Evolutionary conservation across 2,888 invertebrate genomes (phyloP), one percentile per base, ranked within the genome.

Genomic region (Pomacea canaliculata): DNA sequence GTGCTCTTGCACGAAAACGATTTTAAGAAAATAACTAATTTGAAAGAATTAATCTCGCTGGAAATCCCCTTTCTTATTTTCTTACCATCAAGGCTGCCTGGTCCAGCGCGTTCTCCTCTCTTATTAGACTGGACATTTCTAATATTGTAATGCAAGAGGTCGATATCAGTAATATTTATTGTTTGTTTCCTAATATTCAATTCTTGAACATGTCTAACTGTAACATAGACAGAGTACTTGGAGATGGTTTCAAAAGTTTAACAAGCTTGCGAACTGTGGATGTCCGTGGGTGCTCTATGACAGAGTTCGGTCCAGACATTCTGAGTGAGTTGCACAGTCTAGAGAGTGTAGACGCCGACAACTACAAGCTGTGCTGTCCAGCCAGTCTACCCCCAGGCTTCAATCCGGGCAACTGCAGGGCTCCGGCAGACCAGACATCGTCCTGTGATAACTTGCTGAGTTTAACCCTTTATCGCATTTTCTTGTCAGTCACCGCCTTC

Each of bases 371-470:
- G 27, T 79, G 79, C 49, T 79, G 79, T 63, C 23, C 65, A 12
- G n/a, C 71, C 18, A 60, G 71, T 3, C 71, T 71, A 4, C 78
- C 71, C 0, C 27, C 37, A 23, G 59, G 63, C 19, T 46, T 74
- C 23, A 60, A 71, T 46, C 16, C 48, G 48, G 18, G 46, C 7
- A 48, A 62, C 7, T 79, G 79, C 59, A n/a, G 37, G 2, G 76
- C 79, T 7, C 79, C 79, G 0, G 60, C 46, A n/a, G 76, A 79
- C 18, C 76, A 79, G 23, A 73, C 76, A n/a, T 77, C 76, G 10
- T 79, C 79, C 7, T 79, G 79, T 59, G 69, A 67, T 12, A 76
- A 74, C 27, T 68, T 79, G n/a, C 70, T 79, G 23, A 63, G 71
- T n/a, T 71, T 74, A 0, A 10, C 56, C 16, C 27, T 68, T 7